Percentiles rank a stretch among this genome's conserved stretches.
These are phyloP conservation scores for Philopotamus ludificatus DNA, from an alignment of 1,140 invertebrate species.

Conservation along the genomic window DNA sequence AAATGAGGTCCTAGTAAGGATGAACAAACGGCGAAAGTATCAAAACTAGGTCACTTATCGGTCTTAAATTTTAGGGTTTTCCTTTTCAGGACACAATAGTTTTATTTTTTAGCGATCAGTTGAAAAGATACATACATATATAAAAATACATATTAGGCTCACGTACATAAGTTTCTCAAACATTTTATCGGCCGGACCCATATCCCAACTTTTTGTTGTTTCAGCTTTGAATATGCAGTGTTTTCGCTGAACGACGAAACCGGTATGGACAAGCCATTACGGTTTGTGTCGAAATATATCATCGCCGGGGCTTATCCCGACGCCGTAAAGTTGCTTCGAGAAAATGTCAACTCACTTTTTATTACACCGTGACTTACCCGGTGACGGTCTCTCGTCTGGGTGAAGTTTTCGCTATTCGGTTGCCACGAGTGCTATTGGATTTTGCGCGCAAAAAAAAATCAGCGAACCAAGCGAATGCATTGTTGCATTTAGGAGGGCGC, in stretches of 20 bases:
- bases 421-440: background rate
- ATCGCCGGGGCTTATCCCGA: conserved; percentile 14
- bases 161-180: background rate
- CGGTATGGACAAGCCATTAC: background rate
- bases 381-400: background rate
- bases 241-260: background rate
- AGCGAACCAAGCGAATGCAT: background rate
- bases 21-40: too few species aligned
- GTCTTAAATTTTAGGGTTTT: too few species aligned
- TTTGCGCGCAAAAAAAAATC: background rate
- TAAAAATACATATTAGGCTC: background rate
- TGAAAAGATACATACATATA: conserved; percentile 8
- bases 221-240: background rate
- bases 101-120: conserved; percentile 8
- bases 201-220: background rate
- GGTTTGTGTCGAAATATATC: conserved; percentile 25
- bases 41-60: too few species aligned
- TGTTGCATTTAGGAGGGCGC: background rate
- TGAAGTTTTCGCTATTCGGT: background rate
- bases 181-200: too few species aligned
- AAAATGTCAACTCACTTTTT: conserved; percentile 19
- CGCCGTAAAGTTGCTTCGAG: conserved; percentile 20
- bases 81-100: too few species aligned
- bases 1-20: too few species aligned
- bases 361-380: background rate